Base-by-base conservation (phyloP, 1,140 invertebrate species). In the Probaryconus sp. region DNA sequence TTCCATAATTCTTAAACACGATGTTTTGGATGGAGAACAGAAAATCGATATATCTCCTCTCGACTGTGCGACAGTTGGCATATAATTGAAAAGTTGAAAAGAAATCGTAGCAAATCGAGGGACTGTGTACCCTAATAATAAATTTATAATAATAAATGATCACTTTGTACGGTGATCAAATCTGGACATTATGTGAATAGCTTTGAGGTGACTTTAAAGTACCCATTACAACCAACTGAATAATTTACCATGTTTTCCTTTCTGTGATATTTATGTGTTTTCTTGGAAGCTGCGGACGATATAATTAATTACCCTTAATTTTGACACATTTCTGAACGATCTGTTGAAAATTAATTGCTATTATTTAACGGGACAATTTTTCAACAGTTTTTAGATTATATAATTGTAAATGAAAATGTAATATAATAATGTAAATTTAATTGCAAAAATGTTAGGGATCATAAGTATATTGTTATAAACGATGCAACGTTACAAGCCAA, bases 51-150 rank as follows among this genome's bases (percentile, higher is more conserved):
- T 45, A 3, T 45, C 11, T 30, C 9, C 9, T 5, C 1, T 24
- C 20, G 11, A 21, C 11, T 13, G 10, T 13, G 50, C 58, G 51
- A 71, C 68, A 71, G 68, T 64, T 71, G 68, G 68, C n/a, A 53
- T 64, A 51, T 72, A 72, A 72, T 72, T 72, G 68, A 72, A 72
- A 72, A 58, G 14, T 72, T 33, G 0, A 31, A 24, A 65, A 60
- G 60, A 72, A 65, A 72, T 60, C 31, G 60, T 65, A 65, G 45
- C 68, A 58, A 64, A 64, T 64, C 45, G 24, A n/a, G 60, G 68
- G 37, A 72, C 58, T 51, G 24, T 64, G 64, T 51, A 55, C 35
- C 68, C 68, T 65, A 45, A 71, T 64, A 58, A 71, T 71, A 71
- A 71, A 71, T 71, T 63, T 64, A 50, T 56, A 56, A 38, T 47